Percentiles rank a stretch among this genome's conserved stretches.
Conservation (phyloP, 2,113 vertebrate species). For the Oceanodroma tethys region DNA sequence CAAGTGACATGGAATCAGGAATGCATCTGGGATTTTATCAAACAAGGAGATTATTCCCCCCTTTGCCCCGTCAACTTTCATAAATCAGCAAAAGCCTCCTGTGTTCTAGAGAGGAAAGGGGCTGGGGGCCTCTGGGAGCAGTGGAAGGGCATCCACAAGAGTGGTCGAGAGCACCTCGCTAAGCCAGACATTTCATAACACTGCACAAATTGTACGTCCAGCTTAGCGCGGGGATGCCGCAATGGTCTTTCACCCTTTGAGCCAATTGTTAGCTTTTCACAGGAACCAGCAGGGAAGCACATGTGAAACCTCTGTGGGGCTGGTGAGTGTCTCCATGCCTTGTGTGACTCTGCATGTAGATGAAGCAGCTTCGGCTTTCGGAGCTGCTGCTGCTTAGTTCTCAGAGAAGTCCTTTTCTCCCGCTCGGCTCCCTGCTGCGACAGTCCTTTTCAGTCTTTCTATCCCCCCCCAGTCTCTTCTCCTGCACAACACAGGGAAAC, state of each 20-base stretch:
- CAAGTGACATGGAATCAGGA: background rate
- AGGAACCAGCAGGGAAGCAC: conserved; percentile 79
- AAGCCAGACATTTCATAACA: conserved; percentile 29
- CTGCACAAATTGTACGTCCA: conserved; percentile 53
- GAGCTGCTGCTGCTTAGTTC: conserved; percentile 84
- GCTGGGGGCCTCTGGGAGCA: conserved; percentile 24
- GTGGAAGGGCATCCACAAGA: conserved; percentile 3
- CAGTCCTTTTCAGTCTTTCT: conserved; percentile 85
- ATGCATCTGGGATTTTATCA: background rate
- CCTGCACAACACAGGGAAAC: conserved; percentile 74
- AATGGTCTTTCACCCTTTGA: conserved; percentile 54
- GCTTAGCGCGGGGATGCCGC: conserved; percentile 54
- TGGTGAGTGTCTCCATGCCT: conserved; percentile 78
- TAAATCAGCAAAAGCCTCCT: conserved; percentile 32
- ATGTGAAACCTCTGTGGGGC: conserved; percentile 71
- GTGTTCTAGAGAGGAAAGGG: background rate
- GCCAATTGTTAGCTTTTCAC: conserved; percentile 75
- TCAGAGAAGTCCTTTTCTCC: conserved; percentile 90
- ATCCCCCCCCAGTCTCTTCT: conserved; percentile 73
- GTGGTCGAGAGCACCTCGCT: conserved; percentile 28
- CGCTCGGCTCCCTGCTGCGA: conserved; percentile 88
- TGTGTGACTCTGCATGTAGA: conserved; percentile 95
- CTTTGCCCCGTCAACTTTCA: background rate
- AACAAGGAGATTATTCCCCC: background rate
- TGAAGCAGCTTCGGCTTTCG: conserved; percentile 85